Percentiles rank a stretch among this genome's conserved stretches.
Conservation (phyloP, 2,113 vertebrate species). For the Vicugna pacos region DNA sequence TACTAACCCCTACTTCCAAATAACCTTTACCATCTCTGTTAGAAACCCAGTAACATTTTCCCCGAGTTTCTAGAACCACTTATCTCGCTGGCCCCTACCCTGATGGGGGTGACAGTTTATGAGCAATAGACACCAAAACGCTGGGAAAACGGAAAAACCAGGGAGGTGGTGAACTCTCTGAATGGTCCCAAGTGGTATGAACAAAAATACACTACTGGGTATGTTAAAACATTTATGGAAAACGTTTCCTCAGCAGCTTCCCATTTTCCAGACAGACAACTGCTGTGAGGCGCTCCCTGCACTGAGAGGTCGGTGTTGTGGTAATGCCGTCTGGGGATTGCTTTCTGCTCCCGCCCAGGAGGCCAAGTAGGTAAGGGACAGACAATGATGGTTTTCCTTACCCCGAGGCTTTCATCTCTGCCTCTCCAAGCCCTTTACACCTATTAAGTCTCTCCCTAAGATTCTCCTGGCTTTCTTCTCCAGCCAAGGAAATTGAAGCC, state of each 20-base stretch:
- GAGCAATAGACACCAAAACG: background rate
- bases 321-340: background rate
- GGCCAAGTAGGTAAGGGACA: background rate
- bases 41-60: background rate
- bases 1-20: background rate
- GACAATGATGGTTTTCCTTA: constrained; percentile 5
- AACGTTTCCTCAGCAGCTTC: background rate
- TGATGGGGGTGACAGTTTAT: background rate
- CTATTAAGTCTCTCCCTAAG: constrained; percentile 60
- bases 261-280: background rate
- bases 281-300: background rate
- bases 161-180: background rate
- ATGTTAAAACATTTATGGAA: background rate
- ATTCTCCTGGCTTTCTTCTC: constrained; percentile 33
- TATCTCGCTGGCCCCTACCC: background rate
- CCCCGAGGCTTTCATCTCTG: constrained; percentile 53
- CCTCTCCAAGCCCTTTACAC: constrained; percentile 54
- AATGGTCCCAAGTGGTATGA: background rate
- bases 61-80: background rate
- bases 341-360: constrained; percentile 1
- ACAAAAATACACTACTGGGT: background rate
- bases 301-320: background rate
- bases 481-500: constrained; percentile 36
- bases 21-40: background rate
- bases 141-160: background rate